Evolutionary conservation across 2,113 vertebrate genomes (phyloP), one percentile per base, ranked within the genome.

Genomic region (Rynchops niger): DNA sequence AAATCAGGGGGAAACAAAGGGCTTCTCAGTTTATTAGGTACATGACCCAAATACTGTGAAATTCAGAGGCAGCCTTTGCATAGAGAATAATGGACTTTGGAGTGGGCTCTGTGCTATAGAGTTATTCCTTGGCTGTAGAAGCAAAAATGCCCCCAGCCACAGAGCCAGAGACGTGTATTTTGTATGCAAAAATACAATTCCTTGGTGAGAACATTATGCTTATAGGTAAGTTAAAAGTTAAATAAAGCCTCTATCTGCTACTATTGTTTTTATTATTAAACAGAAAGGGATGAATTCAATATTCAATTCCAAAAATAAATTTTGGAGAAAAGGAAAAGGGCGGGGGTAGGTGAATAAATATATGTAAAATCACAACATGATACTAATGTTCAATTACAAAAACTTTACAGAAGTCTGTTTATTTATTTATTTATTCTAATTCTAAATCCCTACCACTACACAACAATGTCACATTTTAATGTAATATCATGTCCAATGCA

Each of bases 381-480:
- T 96, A 88, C 93, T 95, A 94, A 97, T 67, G 92, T 95, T 95
- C 97, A 94, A 92, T 94, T 86, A 97, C 91, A 94, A 93, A 97
- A 97, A 98, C 96, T 98, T 97, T 93, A 92, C 88, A 67, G 92
- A 95, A 98, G 74, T 77, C 27, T 82, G 88, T 86, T 92, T 90
- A 95, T 93, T 86, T 93, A 95, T 93, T 92, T 95, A 97, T 98
- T 98, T 98, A 97, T 96, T 97, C 95, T 97, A 94, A 96, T 92
- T 98, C 98, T 95, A 97, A 98, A 98, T 97, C 98, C 97, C 94
- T 97, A 97, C 96, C 96, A 82, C 98, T 87, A 91, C 86, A 97
- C 96, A 98, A 98, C 99, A 98, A 99, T 98, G 98, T 98, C 98
- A 98, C 98, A 98, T 99, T 99, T 99, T 99, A 99, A 99, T 99